These are phyloP conservation scores for Crocodylus rhombifer DNA, from an alignment of 2,797 vertebrate species.

Conservation along the genomic window DNA sequence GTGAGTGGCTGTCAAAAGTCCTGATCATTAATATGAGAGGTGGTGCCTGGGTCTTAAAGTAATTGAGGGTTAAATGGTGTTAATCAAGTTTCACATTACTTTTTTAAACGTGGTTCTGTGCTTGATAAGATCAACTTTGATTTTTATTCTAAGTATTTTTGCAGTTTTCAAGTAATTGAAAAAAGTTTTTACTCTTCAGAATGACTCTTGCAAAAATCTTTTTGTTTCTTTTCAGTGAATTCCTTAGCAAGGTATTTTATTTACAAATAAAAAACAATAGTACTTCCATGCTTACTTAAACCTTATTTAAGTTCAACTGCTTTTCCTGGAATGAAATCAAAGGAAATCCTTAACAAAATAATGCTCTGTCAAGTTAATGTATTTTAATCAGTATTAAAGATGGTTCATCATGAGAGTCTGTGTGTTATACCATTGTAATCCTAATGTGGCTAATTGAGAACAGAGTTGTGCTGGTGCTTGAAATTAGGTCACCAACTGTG, in stretches of 20 bases:
- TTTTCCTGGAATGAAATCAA: background rate
- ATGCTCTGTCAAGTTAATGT: background rate
- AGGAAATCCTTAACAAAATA: background rate
- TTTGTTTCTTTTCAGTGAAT: background rate
- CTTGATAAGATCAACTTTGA: background rate
- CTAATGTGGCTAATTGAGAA: background rate
- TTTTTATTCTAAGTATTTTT: background rate
- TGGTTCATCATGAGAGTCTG: background rate
- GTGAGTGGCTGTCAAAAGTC: background rate
- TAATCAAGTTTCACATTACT: background rate
- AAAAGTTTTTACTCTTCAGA: background rate
- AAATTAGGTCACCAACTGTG: background rate
- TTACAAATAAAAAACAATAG: background rate
- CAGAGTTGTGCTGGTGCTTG: background rate
- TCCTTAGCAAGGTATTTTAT: background rate
- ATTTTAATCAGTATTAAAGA: background rate
- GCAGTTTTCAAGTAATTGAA: background rate
- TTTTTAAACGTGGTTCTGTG: background rate
- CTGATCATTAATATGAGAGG: rapidly evolving
- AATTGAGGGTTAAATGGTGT: background rate
- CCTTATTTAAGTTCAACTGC: background rate
- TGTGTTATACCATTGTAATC: background rate
- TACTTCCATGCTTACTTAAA: background rate
- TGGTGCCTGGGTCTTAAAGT: background rate
- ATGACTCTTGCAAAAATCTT: background rate